Evolutionary conservation across 2,113 vertebrate species (phyloP).

Genomic region (Ariopsis seemanni): DNA sequence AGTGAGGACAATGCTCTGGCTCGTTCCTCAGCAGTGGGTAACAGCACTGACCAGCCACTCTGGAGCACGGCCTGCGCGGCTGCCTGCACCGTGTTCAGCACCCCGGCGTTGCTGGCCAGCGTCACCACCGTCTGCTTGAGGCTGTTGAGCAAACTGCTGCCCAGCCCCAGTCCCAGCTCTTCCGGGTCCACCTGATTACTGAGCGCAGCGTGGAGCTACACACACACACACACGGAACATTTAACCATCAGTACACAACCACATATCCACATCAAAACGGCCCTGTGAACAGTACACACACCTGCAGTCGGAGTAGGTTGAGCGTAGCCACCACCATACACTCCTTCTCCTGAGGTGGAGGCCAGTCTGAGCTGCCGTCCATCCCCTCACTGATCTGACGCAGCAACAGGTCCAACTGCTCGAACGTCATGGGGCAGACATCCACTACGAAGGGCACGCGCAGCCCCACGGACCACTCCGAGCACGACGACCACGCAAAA

Average conservation of each 20-base stretch:
- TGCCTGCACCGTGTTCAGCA: slow-evolving; percentile 88
- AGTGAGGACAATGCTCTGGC: slow-evolving; percentile 91
- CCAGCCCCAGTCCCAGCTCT: slow-evolving; percentile 88
- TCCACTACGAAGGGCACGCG: slow-evolving; percentile 97
- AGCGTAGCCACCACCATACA: slow-evolving; percentile 94
- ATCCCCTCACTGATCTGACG: slow-evolving; percentile 95
- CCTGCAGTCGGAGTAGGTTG: slow-evolving; percentile 93
- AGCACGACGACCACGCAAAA: slow-evolving; percentile 97
- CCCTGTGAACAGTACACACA: slow-evolving; percentile 50
- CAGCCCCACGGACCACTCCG: slow-evolving; percentile 94
- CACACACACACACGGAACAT: neutral
- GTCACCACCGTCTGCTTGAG: slow-evolving; percentile 95
- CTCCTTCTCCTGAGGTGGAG: slow-evolving; percentile 94
- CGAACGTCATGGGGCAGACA: slow-evolving; percentile 92
- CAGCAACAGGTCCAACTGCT: slow-evolving; percentile 92
- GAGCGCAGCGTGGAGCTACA: slow-evolving; percentile 92
- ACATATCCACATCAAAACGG: neutral
- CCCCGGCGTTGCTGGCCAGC: slow-evolving; percentile 90
- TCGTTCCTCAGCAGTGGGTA: slow-evolving; percentile 94
- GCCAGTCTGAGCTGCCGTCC: slow-evolving; percentile 97
- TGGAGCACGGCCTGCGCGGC: slow-evolving; percentile 94
- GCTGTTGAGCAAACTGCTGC: slow-evolving; percentile 89
- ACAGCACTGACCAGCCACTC: slow-evolving; percentile 94
- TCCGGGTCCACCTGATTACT: slow-evolving; percentile 96
- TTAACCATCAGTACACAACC: neutral